Conservation (phyloP, 2,797 vertebrate species). For the Myotis vivesi region DNA sequence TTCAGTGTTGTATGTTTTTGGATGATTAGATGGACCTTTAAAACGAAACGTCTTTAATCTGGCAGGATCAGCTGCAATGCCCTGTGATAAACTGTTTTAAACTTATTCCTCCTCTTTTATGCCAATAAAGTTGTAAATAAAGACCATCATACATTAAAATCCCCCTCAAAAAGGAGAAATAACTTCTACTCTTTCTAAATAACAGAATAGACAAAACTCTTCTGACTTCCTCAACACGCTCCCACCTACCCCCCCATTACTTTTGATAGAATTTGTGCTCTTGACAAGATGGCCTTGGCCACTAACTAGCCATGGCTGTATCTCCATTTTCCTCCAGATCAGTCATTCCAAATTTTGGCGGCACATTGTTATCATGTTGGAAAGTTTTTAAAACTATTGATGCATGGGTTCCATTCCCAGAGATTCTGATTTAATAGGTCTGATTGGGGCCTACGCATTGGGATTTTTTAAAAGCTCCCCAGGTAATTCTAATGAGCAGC, state of each 20-base stretch:
- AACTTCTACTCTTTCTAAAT: background rate
- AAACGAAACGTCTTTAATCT: constrained; percentile 65
- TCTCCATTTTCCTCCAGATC: background rate
- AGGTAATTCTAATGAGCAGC: constrained; percentile 39
- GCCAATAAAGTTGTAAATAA: constrained; percentile 87
- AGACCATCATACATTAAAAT: constrained; percentile 80
- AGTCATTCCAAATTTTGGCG: constrained; percentile 5
- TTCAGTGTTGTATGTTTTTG: constrained; percentile 78
- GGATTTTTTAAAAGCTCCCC: background rate
- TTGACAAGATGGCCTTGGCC: background rate
- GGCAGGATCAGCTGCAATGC: constrained; percentile 63
- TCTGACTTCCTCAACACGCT: background rate
- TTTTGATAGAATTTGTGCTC: background rate
- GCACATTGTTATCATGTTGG: background rate
- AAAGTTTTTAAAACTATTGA: constrained; percentile 29
- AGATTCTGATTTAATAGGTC: constrained; percentile 11
- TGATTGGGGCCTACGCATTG: background rate
- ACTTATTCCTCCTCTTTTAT: constrained; percentile 79
- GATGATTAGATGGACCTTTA: constrained; percentile 71
- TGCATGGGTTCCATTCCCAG: background rate
- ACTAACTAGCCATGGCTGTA: background rate
- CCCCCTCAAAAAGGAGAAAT: background rate
- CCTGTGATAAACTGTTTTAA: constrained; percentile 81
- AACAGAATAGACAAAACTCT: background rate
- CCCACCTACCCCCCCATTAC: background rate